Evolutionary conservation across 2,888 invertebrate species (phyloP), one percentile per base, ranked within the genome.

Genomic region (Callimorpha dominula): DNA sequence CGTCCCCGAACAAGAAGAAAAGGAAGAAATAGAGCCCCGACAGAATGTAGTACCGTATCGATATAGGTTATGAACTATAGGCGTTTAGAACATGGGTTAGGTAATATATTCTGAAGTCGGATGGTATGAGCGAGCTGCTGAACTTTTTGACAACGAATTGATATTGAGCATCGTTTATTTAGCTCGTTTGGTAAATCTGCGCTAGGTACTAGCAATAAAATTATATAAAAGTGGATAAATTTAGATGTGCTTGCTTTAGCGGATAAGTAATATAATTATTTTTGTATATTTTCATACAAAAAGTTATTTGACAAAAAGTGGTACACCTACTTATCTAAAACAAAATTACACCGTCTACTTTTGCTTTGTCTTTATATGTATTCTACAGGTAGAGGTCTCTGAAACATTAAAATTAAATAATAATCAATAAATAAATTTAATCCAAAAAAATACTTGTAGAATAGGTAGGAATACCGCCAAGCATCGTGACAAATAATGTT

Each of bases 1-100:
- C 84, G 90, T 95, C 42, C 94, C 95, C 0, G 94, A 94, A 2
- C 91, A 95, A 80, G 95, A 95, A 76, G 94, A 95, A 77, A 88
- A 83, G 49, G 90, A 91, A 66, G 84, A 86, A 68, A 76, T 83
- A 2, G 89, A 89, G 57, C 80, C 85, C n/a, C 87, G 82, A 15
- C 72, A 86, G 4, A 72, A 81, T 43, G 78, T 87, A 11, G 20
- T 78, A 57, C 84, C 88, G 31, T 85, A 80, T 74, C 81, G 78
- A 17, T 90, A 81, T 79, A 85, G 86, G 75, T 85, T 88, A 87
- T 92, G 90, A 90, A 79, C 14, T 60, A 76, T 73, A 69, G 72
- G 71, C 62, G 62, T 57, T 42, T 57, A 69, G 65, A 65, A 73
- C 68, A 74, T 67, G 68, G 52, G 31, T 12, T 52, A 65, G 50